Conservation (phyloP, 2,113 vertebrate genomes). For the Agelaius tricolor region DNA sequence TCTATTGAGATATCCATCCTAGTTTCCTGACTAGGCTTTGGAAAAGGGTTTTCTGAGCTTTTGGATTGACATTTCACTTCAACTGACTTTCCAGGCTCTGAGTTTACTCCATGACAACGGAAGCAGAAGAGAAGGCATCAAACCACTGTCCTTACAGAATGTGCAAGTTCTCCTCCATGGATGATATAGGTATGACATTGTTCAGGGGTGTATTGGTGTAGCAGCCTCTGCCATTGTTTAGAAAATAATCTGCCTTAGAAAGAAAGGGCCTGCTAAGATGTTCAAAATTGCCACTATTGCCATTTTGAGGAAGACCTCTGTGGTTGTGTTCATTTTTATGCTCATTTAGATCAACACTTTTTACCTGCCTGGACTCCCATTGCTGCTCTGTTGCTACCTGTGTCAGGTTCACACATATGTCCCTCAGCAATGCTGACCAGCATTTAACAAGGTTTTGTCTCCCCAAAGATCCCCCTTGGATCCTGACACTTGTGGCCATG, state of each 20-base stretch:
- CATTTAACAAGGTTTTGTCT: neutral
- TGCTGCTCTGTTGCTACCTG: neutral
- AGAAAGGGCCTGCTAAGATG: neutral
- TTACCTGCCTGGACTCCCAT: neutral
- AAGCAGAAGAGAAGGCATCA: neutral
- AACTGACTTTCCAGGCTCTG: neutral
- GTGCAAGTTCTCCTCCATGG: fast-evolving
- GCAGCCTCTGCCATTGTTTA: neutral
- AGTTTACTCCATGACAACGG: neutral
- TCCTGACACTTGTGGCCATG: neutral
- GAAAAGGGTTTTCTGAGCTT: conserved; percentile 11
- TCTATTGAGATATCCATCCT: conserved; percentile 29
- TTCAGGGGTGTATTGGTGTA: neutral
- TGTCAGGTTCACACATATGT: neutral
- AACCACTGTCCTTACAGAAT: neutral
- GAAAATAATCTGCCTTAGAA: neutral
- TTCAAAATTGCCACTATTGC: neutral
- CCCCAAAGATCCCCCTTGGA: neutral
- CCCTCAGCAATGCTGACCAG: neutral
- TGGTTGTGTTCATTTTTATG: neutral
- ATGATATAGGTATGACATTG: neutral
- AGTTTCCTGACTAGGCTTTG: conserved; percentile 16
- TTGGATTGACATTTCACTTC: neutral
- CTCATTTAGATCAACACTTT: neutral
- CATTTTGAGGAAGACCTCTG: neutral